A percentile compares a stretch with the other conserved stretches of the same genome.
phyloP scores from a whole-genome alignment of 2,888 invertebrate genomes.

The Dolichopus griseipennis region DNA sequence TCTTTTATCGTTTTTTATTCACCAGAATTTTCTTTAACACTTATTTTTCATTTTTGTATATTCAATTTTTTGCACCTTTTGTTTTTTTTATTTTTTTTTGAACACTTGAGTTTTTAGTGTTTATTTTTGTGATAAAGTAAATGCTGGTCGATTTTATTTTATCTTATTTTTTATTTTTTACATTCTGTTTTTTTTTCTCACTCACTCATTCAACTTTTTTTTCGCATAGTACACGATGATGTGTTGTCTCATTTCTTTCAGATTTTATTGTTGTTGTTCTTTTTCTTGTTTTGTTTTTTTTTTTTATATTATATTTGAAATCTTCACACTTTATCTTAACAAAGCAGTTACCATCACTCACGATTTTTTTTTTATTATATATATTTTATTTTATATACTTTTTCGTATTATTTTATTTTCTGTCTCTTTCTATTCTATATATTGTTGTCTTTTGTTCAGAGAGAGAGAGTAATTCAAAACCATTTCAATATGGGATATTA shows the following conservation, averaged over 20 bases:
- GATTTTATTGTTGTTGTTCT: neutral
- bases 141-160: neutral
- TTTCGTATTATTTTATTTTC: neutral
- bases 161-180: neutral
- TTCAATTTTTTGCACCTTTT: neutral
- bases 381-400: neutral
- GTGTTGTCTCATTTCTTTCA: no score
- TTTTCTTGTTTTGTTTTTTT: neutral
- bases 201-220: no score
- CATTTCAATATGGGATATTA: no score
- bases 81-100: neutral
- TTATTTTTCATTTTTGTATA: neutral
- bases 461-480: no score
- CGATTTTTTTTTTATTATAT: neutral
- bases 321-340: neutral
- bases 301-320: neutral
- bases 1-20: no score
- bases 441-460: no score
- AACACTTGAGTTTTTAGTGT: neutral
- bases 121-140: neutral
- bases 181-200: neutral
- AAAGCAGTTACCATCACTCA: conserved; percentile 4
- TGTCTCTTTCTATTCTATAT: no score
- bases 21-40: no score
- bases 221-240: no score